These are phyloP conservation scores for Xestia sexstrigata DNA, from an alignment of 2,888 invertebrate species.

Conservation along the genomic window DNA sequence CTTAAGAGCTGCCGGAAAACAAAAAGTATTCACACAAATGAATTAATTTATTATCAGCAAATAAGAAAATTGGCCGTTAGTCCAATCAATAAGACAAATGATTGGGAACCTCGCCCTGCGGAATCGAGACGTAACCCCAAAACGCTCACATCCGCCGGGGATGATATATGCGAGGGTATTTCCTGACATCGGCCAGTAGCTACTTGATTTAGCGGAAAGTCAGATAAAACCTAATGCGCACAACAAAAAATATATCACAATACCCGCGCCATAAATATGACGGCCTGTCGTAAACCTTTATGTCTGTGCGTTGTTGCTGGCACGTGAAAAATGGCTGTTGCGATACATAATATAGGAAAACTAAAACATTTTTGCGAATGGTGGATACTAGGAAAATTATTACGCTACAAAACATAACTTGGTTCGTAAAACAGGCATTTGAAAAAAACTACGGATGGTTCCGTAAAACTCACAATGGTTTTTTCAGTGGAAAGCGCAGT, in stretches of 20 bases:
- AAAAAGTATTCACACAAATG: constrained; percentile 14
- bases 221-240: constrained; percentile 91
- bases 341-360: constrained; percentile 79
- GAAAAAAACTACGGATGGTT: constrained; percentile 53
- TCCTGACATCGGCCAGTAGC: constrained; percentile 91
- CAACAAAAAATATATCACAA: constrained; percentile 91
- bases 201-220: constrained; percentile 91
- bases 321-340: constrained; percentile 88
- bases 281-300: constrained; percentile 90
- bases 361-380: constrained; percentile 75
- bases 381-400: constrained; percentile 70
- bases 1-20: not conserved
- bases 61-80: constrained; percentile 77
- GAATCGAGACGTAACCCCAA: constrained; percentile 86
- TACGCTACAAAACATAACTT: constrained; percentile 72
- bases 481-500: constrained; percentile 42
- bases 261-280: constrained; percentile 90
- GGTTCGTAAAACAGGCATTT: constrained; percentile 72
- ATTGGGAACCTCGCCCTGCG: constrained; percentile 78
- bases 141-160: constrained; percentile 85
- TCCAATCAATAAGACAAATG: constrained; percentile 86
- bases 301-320: constrained; percentile 88
- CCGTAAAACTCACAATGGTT: constrained; percentile 41
- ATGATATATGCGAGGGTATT: constrained; percentile 89
- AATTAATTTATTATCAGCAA: constrained; percentile 58